phyloP scores from a whole-genome alignment of 1,140 invertebrate genomes.

The Condylostylus longicornis region DNA sequence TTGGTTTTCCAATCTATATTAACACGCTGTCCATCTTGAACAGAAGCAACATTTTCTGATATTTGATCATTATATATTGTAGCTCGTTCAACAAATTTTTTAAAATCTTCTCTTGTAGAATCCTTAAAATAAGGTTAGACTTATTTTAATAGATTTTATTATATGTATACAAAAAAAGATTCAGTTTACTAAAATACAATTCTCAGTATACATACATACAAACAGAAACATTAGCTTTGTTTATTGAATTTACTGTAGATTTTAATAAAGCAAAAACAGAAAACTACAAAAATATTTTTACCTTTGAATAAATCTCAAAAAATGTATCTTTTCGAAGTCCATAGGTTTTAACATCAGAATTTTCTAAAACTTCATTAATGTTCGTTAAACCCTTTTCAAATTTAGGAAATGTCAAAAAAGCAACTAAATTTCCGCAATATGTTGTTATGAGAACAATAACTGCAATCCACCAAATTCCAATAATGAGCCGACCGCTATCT shows the following conservation, averaged over 20 bases:
- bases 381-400: conserved; percentile 62
- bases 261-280: not conserved
- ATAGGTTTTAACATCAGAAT: conserved; percentile 50
- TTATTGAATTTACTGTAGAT: not conserved
- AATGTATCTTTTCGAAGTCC: conserved; percentile 56
- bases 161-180: too few species aligned
- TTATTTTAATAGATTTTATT: too few species aligned
- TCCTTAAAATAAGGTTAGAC: conserved; percentile 6
- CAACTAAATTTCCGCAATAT: conserved; percentile 84
- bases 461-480: conserved; percentile 86
- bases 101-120: conserved; percentile 22
- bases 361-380: conserved; percentile 50
- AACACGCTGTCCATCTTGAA: conserved; percentile 49
- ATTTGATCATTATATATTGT: conserved; percentile 35
- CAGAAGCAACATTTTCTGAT: conserved; percentile 37
- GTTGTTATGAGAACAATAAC: conserved; percentile 80
- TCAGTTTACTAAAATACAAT: too few species aligned
- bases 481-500: conserved; percentile 72
- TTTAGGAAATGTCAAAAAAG: conserved; percentile 83
- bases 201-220: too few species aligned
- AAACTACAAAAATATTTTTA: conserved; percentile 14
- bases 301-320: conserved; percentile 51
- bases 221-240: not conserved
- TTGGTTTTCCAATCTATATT: conserved; percentile 69
- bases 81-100: conserved; percentile 26